A percentile compares a stretch with the other conserved stretches of the same genome.
Evolutionary conservation across 1,140 invertebrate genomes (phyloP).

Genomic region (Andricus grossulariae): DNA sequence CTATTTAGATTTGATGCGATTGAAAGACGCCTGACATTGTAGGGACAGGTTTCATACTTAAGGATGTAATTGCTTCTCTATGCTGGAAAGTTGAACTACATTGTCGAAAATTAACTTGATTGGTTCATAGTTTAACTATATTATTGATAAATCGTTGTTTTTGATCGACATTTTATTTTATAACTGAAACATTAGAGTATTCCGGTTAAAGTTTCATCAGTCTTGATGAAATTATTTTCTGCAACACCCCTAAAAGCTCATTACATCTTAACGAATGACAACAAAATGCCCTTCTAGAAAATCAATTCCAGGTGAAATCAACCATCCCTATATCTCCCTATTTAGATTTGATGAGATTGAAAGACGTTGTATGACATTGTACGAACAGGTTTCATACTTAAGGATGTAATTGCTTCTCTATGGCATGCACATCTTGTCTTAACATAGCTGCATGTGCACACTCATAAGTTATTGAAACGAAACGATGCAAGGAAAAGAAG

Average conservation of each 20-base stretch:
- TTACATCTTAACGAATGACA: no score
- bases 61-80: slow-evolving; percentile 32
- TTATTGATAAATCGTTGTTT: no score
- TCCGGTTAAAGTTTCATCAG: no score
- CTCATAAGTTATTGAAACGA: slow-evolving; percentile 68
- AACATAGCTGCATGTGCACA: slow-evolving; percentile 64
- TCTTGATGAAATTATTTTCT: no score
- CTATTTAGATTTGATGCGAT: slow-evolving; percentile 16
- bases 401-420: slow-evolving; percentile 34
- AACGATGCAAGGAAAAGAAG: slow-evolving; percentile 36
- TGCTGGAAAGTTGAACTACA: background rate
- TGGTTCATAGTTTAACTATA: no score
- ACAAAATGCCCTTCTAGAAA: no score
- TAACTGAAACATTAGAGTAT: no score
- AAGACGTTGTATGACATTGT: background rate
- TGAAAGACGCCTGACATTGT: background rate
- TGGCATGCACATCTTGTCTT: slow-evolving; percentile 45
- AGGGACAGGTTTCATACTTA: slow-evolving; percentile 5
- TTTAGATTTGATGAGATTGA: slow-evolving; percentile 14
- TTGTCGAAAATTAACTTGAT: no score
- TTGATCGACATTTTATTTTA: no score
- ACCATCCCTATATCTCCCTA: background rate
- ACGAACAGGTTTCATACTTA: slow-evolving; percentile 6
- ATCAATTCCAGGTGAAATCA: slow-evolving; percentile 54
- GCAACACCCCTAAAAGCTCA: no score